Conservation (phyloP, 2,797 vertebrate species). For the Eulemur coronatus region DNA sequence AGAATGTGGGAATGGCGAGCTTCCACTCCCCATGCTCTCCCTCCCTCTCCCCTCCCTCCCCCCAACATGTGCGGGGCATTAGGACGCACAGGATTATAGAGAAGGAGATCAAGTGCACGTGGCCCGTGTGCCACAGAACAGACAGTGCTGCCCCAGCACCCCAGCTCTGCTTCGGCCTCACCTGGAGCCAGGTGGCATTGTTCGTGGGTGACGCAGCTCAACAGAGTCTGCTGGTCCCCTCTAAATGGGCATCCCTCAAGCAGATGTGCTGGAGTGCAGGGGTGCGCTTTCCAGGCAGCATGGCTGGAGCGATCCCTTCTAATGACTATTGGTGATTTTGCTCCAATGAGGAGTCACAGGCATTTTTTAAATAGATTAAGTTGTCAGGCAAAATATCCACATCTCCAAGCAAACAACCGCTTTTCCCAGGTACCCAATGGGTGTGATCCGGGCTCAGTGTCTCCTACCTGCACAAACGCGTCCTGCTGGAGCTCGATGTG, state of each 20-base stretch:
- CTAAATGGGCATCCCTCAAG: accelerated
- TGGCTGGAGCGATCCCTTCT: neutral
- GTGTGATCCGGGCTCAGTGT: accelerated
- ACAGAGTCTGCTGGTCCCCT: neutral
- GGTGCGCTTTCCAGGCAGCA: neutral
- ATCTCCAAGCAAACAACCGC: neutral
- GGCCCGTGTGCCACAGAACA: accelerated
- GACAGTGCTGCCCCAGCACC: neutral
- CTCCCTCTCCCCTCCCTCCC: no score
- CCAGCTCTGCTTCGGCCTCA: neutral
- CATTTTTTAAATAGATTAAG: neutral
- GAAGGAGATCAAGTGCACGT: accelerated
- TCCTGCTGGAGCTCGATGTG: conserved; percentile 83
- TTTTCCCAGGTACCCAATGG: neutral
- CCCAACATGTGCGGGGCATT: accelerated
- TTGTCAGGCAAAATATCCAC: neutral
- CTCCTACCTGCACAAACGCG: conserved; percentile 83
- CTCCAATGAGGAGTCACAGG: neutral
- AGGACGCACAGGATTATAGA: neutral
- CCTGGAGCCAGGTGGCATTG: neutral
- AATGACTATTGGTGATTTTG: neutral
- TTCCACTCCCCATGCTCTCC: neutral
- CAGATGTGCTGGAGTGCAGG: neutral
- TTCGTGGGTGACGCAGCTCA: neutral
- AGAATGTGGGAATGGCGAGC: accelerated